Evolutionary conservation across 2,888 invertebrate species (phyloP).

Genomic region (Drosophila cyrtoloma): DNA sequence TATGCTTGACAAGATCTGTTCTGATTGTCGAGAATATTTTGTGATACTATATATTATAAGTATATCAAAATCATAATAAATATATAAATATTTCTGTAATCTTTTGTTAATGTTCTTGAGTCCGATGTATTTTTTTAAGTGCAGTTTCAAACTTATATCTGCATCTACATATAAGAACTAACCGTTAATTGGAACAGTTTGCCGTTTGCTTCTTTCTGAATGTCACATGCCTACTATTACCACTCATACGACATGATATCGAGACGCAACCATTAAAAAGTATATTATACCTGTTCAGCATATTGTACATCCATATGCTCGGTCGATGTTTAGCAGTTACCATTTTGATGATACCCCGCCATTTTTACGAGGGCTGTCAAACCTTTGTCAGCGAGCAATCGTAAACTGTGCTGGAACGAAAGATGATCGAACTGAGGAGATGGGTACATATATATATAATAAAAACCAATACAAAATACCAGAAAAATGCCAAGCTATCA

Average conservation of each 20-base stretch:
- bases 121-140: not conserved
- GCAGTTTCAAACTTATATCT: not conserved
- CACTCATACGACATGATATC: not conserved
- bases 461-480: constrained; percentile 55
- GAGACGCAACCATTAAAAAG: not conserved
- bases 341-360: constrained; percentile 52
- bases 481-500: constrained; percentile 69
- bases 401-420: constrained; percentile 46
- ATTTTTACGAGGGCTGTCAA: constrained; percentile 63
- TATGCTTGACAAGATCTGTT: not conserved
- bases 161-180: not conserved
- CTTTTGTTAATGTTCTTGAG: not conserved
- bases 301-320: not conserved
- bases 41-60: not conserved
- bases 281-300: constrained; percentile 13
- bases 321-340: constrained; percentile 50
- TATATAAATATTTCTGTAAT: not conserved
- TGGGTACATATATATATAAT: not conserved
- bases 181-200: not conserved
- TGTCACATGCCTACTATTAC: not conserved
- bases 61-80: not conserved
- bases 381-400: constrained; percentile 58
- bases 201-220: not conserved
- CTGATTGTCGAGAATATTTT: not conserved
- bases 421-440: constrained; percentile 34